These are phyloP conservation scores for Aurelia aurita DNA, from an alignment of 30 jellyfish, hydroid and myxozoan species.

Conservation along the genomic window DNA sequence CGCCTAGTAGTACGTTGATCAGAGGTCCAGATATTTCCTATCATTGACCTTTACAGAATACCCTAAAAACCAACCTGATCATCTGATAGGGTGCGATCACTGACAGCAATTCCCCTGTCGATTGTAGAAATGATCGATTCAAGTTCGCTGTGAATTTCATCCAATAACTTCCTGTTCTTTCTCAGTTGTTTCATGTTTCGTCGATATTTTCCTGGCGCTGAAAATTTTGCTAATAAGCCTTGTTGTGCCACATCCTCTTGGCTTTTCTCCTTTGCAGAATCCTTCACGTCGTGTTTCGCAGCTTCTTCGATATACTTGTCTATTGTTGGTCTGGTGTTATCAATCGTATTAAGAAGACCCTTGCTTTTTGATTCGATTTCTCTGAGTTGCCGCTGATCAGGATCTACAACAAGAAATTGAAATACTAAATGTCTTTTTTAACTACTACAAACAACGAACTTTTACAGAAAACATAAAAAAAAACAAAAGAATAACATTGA, in stretches of 20 bases:
- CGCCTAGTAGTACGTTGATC: too few relatives aligned
- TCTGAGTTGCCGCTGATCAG: slow-evolving; percentile 40
- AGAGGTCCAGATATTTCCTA: too few relatives aligned
- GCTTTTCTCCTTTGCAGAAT: slow-evolving; percentile 76
- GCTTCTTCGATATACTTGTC: slow-evolving; percentile 74
- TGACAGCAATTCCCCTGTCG: slow-evolving; percentile 6
- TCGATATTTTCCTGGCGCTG: slow-evolving; percentile 95
- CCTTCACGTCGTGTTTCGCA: slow-evolving; percentile 73
- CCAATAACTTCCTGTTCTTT: slow-evolving; percentile 47
- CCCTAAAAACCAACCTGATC: too few relatives aligned
- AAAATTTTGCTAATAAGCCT: slow-evolving; percentile 83
- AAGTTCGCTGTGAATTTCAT: slow-evolving; percentile 61
- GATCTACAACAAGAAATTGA: slow-evolving; percentile 26
- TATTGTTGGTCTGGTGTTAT: slow-evolving; percentile 60
- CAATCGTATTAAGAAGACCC: slow-evolving; percentile 49
- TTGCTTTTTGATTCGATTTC: slow-evolving; percentile 58
- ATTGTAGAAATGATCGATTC: slow-evolving; percentile 60
- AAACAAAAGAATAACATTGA: too few relatives aligned
- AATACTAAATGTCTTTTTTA: too few relatives aligned
- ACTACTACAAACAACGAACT: too few relatives aligned
- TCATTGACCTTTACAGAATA: too few relatives aligned
- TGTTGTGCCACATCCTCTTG: slow-evolving; percentile 45
- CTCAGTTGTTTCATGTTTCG: slow-evolving; percentile 79
- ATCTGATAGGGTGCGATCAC: neutral
- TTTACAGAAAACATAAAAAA: too few relatives aligned